Percentiles rank a stretch among this genome's conserved stretches.
Evolutionary conservation across 2,113 vertebrate genomes (phyloP).

Genomic region (Clarias magur): DNA sequence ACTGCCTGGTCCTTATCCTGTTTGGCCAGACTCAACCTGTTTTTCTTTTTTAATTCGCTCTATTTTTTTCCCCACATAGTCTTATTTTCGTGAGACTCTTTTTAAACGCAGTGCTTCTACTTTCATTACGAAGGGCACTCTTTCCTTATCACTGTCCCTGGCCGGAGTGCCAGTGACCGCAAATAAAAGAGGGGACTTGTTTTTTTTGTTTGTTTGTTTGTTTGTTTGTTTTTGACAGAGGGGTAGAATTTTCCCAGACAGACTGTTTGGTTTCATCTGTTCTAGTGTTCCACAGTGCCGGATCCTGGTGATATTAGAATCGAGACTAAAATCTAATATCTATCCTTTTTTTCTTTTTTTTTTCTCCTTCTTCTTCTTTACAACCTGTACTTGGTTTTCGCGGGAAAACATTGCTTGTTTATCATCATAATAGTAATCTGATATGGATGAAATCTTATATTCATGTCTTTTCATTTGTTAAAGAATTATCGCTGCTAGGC

Average conservation of each 20-base stretch:
- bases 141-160: conserved; percentile 52
- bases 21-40: conserved; percentile 38
- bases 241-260: conserved; percentile 29
- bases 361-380: neutral
- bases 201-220: too few relatives aligned
- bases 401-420: neutral
- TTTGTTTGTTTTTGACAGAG: conserved; percentile 36
- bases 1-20: conserved; percentile 53
- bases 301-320: neutral
- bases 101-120: conserved; percentile 35
- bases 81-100: conserved; percentile 43
- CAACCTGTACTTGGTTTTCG: neutral
- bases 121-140: conserved; percentile 27
- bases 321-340: neutral
- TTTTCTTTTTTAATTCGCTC: conserved; percentile 42
- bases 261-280: conserved; percentile 1
- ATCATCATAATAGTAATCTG: neutral
- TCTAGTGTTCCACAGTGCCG: neutral
- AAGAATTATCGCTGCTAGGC: neutral
- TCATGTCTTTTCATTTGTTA: neutral
- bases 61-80: conserved; percentile 38
- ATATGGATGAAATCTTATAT: neutral
- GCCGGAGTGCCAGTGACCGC: conserved; percentile 44
- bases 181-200: conserved; percentile 38
- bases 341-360: neutral